Conservation (phyloP, 2,888 invertebrate species). For the Athripsodes cinereus region DNA sequence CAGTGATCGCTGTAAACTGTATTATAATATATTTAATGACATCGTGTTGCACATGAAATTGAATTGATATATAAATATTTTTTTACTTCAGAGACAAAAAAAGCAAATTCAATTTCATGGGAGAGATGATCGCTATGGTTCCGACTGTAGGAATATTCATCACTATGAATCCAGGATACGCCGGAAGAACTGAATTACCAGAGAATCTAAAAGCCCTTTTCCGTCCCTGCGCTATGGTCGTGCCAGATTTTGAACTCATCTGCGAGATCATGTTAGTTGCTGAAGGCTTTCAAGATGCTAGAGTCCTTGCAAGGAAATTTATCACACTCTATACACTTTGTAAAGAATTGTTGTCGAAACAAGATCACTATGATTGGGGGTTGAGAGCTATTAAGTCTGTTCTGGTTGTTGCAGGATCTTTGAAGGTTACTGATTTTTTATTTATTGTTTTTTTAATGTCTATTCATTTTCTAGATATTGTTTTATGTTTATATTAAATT, state of each 20-base stretch:
- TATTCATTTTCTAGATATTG: too few relatives aligned
- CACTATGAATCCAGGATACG: constrained; percentile 98
- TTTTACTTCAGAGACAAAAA: constrained; percentile 67
- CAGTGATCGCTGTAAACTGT: too few relatives aligned
- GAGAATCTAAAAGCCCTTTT: constrained; percentile 69
- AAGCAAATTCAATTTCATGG: constrained; percentile 86
- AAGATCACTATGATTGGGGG: constrained; percentile 98
- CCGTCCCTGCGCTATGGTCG: constrained; percentile 97
- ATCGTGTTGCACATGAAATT: not conserved
- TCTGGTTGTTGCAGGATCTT: constrained; percentile 88
- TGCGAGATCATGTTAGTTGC: constrained; percentile 98
- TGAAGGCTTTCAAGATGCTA: constrained; percentile 94
- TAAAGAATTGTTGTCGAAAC: constrained; percentile 88
- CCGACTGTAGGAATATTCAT: constrained; percentile 92
- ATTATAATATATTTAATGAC: not conserved
- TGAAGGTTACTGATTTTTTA: constrained; percentile 68
- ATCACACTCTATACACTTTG: constrained; percentile 93
- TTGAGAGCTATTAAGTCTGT: constrained; percentile 94
- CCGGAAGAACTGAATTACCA: constrained; percentile 83
- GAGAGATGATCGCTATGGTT: constrained; percentile 79
- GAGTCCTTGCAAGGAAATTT: constrained; percentile 88
- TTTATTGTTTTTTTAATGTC: not conserved
- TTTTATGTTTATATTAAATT: too few relatives aligned
- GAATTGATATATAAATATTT: not conserved
- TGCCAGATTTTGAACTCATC: constrained; percentile 94